Evolutionary conservation across 2,797 vertebrate genomes (phyloP).

Genomic region (Cyclopterus lumpus): DNA sequence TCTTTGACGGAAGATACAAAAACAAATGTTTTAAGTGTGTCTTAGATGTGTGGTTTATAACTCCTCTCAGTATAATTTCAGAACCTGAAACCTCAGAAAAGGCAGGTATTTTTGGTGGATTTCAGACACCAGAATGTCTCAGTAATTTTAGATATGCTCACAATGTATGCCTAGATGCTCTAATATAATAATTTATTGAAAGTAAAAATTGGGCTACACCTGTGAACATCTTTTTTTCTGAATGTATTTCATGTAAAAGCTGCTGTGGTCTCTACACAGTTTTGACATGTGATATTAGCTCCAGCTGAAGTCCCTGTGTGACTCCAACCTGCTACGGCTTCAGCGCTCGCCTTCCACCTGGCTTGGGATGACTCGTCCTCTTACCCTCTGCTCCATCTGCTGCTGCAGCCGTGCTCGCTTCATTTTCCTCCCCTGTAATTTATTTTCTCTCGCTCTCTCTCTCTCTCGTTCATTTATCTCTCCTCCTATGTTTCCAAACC

Average conservation of each 20-base stretch:
- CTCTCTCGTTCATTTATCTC: slow-evolving; percentile 13
- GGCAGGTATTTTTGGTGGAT: not conserved
- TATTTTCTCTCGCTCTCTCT: slow-evolving; percentile 4
- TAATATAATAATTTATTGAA: not conserved
- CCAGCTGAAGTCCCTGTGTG: slow-evolving; percentile 20
- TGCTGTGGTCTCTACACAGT: not conserved
- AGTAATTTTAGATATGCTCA: not conserved
- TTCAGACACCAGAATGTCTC: not conserved
- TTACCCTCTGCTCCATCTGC: slow-evolving; percentile 46
- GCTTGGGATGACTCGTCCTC: slow-evolving; percentile 28
- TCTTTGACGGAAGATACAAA: not conserved
- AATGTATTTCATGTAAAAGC: not conserved
- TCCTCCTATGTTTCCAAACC: not conserved
- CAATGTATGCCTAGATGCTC: too few species aligned
- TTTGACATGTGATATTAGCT: slow-evolving; percentile 24
- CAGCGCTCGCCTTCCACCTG: slow-evolving; percentile 52
- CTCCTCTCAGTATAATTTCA: not conserved
- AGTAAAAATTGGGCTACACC: not conserved
- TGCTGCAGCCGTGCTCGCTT: slow-evolving; percentile 23
- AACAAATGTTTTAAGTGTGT: not conserved
- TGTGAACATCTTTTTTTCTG: not conserved
- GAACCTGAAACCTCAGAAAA: not conserved
- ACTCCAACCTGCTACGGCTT: slow-evolving; percentile 36
- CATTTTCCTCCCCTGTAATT: not conserved
- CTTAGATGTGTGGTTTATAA: not conserved